Conservation (phyloP, 2,888 invertebrate genomes). For the Meteorus colon region DNA sequence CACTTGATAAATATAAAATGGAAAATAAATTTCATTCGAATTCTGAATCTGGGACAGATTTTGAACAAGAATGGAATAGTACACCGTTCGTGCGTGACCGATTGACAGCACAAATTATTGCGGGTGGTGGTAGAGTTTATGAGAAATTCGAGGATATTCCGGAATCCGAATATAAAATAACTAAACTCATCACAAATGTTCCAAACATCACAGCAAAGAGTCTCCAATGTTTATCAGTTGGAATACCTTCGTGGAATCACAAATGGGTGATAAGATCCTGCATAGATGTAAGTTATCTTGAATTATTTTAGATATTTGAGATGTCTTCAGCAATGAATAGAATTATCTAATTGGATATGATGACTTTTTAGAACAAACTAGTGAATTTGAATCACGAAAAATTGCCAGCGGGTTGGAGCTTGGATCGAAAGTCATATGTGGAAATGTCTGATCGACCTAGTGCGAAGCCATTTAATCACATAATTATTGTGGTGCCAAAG, state of each 20-base stretch:
- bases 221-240: constrained; percentile 81
- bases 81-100: constrained; percentile 76
- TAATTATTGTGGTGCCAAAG: constrained; percentile 62
- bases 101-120: constrained; percentile 77
- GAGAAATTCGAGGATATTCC: constrained; percentile 76
- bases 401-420: constrained; percentile 79
- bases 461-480: constrained; percentile 62
- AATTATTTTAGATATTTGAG: neutral
- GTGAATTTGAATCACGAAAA: constrained; percentile 74
- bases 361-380: constrained; percentile 62
- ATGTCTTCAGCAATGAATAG: neutral
- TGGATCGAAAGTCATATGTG: constrained; percentile 74
- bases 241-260: constrained; percentile 79
- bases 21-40: constrained; percentile 66
- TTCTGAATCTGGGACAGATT: constrained; percentile 75
- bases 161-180: constrained; percentile 75
- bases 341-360: constrained; percentile 15
- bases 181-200: constrained; percentile 80
- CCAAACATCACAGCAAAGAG: constrained; percentile 85
- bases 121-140: constrained; percentile 79
- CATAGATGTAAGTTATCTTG: constrained; percentile 59
- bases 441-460: constrained; percentile 65
- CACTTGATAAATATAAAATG: constrained; percentile 58
- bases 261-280: constrained; percentile 83
- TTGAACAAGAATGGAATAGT: constrained; percentile 76